These are phyloP conservation scores for Ondatra zibethicus DNA, from an alignment of 2,113 vertebrate species.

Conservation along the genomic window DNA sequence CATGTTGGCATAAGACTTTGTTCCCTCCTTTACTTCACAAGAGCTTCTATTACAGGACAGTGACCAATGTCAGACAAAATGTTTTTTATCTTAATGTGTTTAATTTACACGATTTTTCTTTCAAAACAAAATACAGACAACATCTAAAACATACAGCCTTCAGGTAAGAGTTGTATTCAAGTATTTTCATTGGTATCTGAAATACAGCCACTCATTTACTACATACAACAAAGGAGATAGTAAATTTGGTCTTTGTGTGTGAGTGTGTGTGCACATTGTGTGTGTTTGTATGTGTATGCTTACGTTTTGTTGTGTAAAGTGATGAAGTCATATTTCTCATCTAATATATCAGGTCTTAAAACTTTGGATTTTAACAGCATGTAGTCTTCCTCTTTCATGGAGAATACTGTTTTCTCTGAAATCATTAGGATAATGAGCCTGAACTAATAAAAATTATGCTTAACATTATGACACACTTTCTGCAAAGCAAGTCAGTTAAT, in stretches of 20 bases:
- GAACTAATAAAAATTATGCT: constrained; percentile 78
- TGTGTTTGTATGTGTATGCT: neutral
- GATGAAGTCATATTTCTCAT: neutral
- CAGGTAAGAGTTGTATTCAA: neutral
- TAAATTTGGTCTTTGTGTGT: neutral
- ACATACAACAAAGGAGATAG: neutral
- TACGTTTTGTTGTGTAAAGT: neutral
- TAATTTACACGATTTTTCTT: neutral
- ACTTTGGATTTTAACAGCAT: constrained; percentile 33
- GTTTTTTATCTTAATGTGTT: neutral
- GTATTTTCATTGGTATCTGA: neutral
- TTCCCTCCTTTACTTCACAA: neutral
- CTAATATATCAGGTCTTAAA: neutral
- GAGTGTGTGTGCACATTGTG: neutral
- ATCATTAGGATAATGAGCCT: constrained; percentile 75
- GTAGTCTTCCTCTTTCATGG: neutral
- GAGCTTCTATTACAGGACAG: neutral
- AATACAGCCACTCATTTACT: neutral
- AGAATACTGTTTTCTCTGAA: constrained; percentile 63
- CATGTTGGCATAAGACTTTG: neutral
- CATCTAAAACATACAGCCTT: neutral
- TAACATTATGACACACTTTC: constrained; percentile 70
- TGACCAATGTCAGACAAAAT: neutral
- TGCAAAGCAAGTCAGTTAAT: constrained; percentile 64
- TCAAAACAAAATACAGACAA: neutral